phyloP scores from a whole-genome alignment of 1,140 invertebrate species.

The Oryctes rhinoceros region DNA sequence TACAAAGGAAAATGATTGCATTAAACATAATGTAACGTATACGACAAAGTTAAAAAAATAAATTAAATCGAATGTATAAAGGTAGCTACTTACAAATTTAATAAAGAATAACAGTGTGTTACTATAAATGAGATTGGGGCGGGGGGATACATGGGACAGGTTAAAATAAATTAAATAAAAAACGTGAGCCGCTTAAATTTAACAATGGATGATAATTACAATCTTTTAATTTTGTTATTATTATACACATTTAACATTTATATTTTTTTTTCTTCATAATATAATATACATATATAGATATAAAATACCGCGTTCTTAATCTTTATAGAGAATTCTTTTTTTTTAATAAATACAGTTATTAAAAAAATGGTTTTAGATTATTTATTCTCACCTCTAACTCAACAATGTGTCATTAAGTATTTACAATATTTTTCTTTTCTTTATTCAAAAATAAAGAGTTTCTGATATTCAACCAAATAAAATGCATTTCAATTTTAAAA shows the following conservation, averaged over 20 bases:
- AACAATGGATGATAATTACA: constrained; percentile 1
- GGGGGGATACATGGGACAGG: neutral
- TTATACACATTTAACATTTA: constrained; percentile 1
- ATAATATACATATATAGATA: neutral
- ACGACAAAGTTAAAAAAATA: no score
- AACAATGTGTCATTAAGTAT: neutral
- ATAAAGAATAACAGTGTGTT: neutral
- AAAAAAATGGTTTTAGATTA: constrained; percentile 2
- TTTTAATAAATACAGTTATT: neutral
- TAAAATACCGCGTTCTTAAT: neutral
- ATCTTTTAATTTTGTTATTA: neutral
- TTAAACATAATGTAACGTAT: no score
- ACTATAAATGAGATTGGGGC: neutral
- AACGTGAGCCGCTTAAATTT: neutral
- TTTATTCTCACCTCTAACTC: neutral
- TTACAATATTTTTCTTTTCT: neutral
- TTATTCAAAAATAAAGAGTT: neutral
- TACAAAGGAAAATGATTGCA: no score
- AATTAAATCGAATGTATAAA: neutral
- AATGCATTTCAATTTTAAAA: neutral
- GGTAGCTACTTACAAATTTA: neutral
- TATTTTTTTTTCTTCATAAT: neutral
- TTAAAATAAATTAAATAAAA: constrained; percentile 8
- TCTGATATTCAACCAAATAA: neutral
- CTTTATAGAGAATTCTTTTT: neutral